Evolutionary conservation across 2,797 vertebrate genomes (phyloP), one percentile per base, ranked within the genome.

Genomic region (Acanthurus leucopareius): DNA sequence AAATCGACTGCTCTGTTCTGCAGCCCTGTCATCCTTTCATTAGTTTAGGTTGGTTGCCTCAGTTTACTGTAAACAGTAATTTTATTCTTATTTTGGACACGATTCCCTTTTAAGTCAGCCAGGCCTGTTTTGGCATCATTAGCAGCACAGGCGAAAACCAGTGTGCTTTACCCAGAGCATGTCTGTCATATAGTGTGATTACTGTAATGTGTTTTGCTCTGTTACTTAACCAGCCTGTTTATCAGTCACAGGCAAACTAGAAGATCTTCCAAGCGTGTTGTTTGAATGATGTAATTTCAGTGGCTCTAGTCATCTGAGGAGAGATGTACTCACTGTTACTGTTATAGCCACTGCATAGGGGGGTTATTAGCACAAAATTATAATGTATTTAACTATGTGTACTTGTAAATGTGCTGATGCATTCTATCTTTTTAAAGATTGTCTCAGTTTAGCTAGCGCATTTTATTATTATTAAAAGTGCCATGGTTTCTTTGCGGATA

Each of bases 171-270:
- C 45, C 22, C 64, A 44, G 73, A 83, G 72, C 63, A 19, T 3
- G 44, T 58, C 80, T 86, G 71, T 75, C 74, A 65, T 49, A 70
- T 35, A 35, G 32, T 35, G 32, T 35, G 32, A 75, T 59, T 54
- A 83, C 7, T 49, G 65, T 62, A 32, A 70, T 75, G 63, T 80
- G 81, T 79, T 77, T 68, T 28, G 49, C 72, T 45, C 1, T 68
- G 68, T 93, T 91, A 88, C 32, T 19, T 88, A 91, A 92, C 69
- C 64, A 70, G 64, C 61, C 75, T 64, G 48, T 53, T 65, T 63
- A 59, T 57, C 32, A 2, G 15, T 71, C 73, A 82, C 25, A 25
- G 65, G 22, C 44, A 13, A 38, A 53, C 62, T 63, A 75, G 54
- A 78, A 82, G 80, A 51, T 64, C 53, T 69, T 28, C 25, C 15